Evolutionary conservation across 2,113 vertebrate genomes (phyloP).

Genomic region (Sorex fumeus): DNA sequence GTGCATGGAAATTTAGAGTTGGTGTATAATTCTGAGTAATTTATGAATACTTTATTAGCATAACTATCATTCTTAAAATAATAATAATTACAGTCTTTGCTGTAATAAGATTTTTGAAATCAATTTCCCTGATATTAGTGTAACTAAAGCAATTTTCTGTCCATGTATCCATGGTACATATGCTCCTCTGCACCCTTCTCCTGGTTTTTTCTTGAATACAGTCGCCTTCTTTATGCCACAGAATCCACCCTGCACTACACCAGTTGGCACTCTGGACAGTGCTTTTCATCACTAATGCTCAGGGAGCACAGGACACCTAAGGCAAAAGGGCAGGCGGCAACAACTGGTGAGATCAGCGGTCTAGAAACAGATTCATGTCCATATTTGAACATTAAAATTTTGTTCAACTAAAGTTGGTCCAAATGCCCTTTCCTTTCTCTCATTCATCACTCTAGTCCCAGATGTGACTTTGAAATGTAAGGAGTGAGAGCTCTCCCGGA

Average conservation of each 20-base stretch:
- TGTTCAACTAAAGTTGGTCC: slow-evolving; percentile 65
- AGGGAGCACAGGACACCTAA: slow-evolving; percentile 70
- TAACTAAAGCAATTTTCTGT: not conserved
- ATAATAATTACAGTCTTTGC: too few relatives aligned
- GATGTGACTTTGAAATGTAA: slow-evolving; percentile 50
- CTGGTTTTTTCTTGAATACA: slow-evolving; percentile 34
- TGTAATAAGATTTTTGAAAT: not conserved
- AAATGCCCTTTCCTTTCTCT: slow-evolving; percentile 64
- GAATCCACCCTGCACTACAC: slow-evolving; percentile 67
- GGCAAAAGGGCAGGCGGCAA: slow-evolving; percentile 74
- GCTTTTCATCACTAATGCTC: slow-evolving; percentile 44
- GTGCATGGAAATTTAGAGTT: not conserved
- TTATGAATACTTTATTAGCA: too few relatives aligned
- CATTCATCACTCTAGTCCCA: slow-evolving; percentile 68
- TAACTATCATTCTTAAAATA: too few relatives aligned
- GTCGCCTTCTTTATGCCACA: slow-evolving; percentile 49
- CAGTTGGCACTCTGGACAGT: slow-evolving; percentile 69
- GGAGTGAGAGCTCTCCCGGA: not conserved
- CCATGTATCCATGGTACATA: not conserved
- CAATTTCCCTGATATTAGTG: not conserved
- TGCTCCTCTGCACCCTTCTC: not conserved
- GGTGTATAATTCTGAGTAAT: not conserved
- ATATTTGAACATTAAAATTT: slow-evolving; percentile 67
- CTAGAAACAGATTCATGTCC: slow-evolving; percentile 74
- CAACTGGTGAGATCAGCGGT: slow-evolving; percentile 75